phyloP scores from a whole-genome alignment of 2,113 vertebrate species.

The Zosterops pallidus region DNA sequence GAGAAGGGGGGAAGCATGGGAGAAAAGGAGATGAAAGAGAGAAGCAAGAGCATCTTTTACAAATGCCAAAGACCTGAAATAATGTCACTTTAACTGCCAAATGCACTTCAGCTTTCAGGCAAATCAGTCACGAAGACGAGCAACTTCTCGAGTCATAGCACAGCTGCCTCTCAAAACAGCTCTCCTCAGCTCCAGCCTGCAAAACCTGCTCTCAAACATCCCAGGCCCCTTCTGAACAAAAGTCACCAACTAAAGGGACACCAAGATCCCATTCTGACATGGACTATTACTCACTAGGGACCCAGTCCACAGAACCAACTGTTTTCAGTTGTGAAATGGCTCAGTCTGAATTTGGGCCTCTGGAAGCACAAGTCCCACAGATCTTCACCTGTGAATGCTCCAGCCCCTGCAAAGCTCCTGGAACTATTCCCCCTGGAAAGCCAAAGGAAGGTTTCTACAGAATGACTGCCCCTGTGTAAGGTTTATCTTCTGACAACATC shows the following conservation, averaged over 20 bases:
- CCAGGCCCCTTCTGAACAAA: background rate
- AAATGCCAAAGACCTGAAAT: background rate
- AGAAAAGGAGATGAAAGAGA: background rate
- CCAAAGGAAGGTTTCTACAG: background rate
- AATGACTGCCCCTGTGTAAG: background rate
- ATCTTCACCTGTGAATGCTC: background rate
- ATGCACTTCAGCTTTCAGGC: slow-evolving; percentile 1
- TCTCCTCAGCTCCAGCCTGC: background rate
- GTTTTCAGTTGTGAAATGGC: background rate
- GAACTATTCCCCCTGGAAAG: background rate
- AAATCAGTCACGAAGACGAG: background rate
- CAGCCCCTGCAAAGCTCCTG: background rate
- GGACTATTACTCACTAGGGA: background rate
- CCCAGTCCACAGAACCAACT: background rate
- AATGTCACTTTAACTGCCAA: background rate
- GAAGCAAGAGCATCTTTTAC: background rate
- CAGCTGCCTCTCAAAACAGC: background rate
- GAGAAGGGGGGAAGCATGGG: background rate
- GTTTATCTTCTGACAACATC: background rate
- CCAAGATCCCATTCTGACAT: accelerated
- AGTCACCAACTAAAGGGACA: background rate
- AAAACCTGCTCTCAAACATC: accelerated
- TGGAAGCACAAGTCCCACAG: background rate
- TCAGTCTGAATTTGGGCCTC: background rate
- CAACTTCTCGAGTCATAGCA: background rate